Base-by-base conservation (phyloP, 1,140 invertebrate species). In the Bemisia tabaci region DNA sequence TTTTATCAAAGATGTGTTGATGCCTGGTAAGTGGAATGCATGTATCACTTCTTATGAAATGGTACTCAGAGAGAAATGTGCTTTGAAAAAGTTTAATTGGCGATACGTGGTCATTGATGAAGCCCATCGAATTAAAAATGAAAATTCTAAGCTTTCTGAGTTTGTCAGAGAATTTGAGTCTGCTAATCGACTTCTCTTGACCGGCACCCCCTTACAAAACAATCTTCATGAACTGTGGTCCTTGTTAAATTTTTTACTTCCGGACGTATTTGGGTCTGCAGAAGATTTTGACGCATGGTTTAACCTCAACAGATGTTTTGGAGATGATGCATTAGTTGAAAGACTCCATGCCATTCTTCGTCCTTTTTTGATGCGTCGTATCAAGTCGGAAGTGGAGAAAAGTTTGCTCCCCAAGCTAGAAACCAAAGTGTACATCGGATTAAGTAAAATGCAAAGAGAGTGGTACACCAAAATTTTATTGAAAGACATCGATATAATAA, bases 401-500 rank as follows among this genome's bases (percentile, higher is more conserved):
- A 86, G 86, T 67, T 79, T 99, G 0, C 90, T 94, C 72, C 96
- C 97, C 0, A 99, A 99, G 74, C 98, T 98, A 74, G 97, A 99
- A 80, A 82, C 95, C 0, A 99, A 99, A 80, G 90, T 93, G n/a
- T 93, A 92, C 75, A 86, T 93, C 23, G 96, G 96, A 9, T 80
- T 99, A 12, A 97, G 94, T 74, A 98, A 98, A 81, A 97, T 99
- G 95, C 97, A 99, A 76, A 80, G 97, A 67, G 97, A 99, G 79
- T 98, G 95, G 95, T 95, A 69, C 33, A 67, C 68, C 17, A 69
- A 97, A 79, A 92, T 99, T 23, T 76, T 99, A 9, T 94, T 99
- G 89, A 99, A 99, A 77, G 97, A 99, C 75, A 98, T 99, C 74
- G 97, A 99, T 77, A 85, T 99, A 64, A 90, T 99, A 0, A 99